These are phyloP conservation scores for Eulemur macaco DNA, from an alignment of 2,113 vertebrate genomes.

Conservation along the genomic window DNA sequence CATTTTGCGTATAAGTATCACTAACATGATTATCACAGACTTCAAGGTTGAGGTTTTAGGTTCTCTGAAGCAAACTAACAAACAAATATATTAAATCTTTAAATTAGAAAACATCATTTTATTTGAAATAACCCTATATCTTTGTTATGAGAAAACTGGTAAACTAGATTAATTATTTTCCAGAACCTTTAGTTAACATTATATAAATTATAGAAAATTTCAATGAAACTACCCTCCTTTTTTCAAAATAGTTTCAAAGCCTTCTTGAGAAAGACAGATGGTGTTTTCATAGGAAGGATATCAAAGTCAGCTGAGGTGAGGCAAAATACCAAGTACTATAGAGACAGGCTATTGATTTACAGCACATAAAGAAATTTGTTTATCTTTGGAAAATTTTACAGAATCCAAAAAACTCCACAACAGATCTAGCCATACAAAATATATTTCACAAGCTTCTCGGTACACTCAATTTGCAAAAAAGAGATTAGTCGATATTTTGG, in stretches of 20 bases:
- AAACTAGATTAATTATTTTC: not conserved
- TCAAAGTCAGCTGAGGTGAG: not conserved
- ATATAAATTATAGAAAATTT: not conserved
- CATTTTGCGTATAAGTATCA: not conserved
- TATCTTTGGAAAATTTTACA: not conserved
- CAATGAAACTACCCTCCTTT: not conserved
- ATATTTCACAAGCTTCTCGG: not conserved
- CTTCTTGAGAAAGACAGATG: not conserved
- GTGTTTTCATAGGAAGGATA: not conserved
- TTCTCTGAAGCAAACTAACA: not conserved
- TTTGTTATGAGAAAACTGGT: not conserved
- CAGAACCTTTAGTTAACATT: not conserved
- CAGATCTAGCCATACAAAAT: not conserved
- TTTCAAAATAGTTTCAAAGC: not conserved
- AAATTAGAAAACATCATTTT: not conserved
- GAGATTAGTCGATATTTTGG: constrained; percentile 34
- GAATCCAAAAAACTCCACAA: not conserved
- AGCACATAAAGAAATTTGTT: not conserved
- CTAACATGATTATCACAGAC: not conserved
- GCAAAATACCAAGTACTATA: not conserved
- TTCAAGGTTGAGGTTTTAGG: not conserved
- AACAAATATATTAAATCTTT: not conserved
- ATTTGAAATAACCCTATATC: not conserved
- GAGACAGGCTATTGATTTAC: not conserved
- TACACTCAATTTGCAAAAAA: not conserved